phyloP scores from a whole-genome alignment of 2,888 invertebrate genomes.

The Argyresthia goedartella region DNA sequence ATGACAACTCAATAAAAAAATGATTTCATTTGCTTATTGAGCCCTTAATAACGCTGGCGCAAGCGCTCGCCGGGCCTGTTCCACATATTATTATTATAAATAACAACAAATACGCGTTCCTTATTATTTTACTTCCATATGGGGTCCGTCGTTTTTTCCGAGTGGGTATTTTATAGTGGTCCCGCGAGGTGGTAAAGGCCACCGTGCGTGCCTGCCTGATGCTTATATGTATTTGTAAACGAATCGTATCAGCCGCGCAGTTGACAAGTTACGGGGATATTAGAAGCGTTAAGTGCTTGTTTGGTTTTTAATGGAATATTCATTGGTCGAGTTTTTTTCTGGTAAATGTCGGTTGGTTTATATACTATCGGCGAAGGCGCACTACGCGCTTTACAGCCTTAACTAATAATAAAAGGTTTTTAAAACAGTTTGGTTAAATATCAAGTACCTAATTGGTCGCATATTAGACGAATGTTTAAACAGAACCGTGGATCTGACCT shows the following conservation, averaged over 20 bases:
- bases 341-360: background rate
- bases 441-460: too few species aligned
- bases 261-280: constrained; percentile 34
- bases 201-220: constrained; percentile 40
- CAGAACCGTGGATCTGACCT: too few species aligned
- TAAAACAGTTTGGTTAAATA: too few species aligned
- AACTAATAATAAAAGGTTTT: too few species aligned
- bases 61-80: constrained; percentile 32
- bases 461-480: too few species aligned
- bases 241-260: constrained; percentile 28
- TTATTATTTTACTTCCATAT: constrained; percentile 39
- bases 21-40: constrained; percentile 71
- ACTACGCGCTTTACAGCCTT: too few species aligned
- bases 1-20: constrained; percentile 71
- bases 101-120: constrained; percentile 49
- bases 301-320: constrained; percentile 21
- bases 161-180: constrained; percentile 23
- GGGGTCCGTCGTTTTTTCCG: constrained; percentile 24
- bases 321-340: background rate
- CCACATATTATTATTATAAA: constrained; percentile 55
- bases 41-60: constrained; percentile 62
- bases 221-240: constrained; percentile 28
- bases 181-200: constrained; percentile 37
- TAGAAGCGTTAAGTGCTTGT: constrained; percentile 34
- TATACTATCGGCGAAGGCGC: too few species aligned